Evolutionary conservation across 2,797 vertebrate genomes (phyloP).

Genomic region (Oophaga sylvatica): DNA sequence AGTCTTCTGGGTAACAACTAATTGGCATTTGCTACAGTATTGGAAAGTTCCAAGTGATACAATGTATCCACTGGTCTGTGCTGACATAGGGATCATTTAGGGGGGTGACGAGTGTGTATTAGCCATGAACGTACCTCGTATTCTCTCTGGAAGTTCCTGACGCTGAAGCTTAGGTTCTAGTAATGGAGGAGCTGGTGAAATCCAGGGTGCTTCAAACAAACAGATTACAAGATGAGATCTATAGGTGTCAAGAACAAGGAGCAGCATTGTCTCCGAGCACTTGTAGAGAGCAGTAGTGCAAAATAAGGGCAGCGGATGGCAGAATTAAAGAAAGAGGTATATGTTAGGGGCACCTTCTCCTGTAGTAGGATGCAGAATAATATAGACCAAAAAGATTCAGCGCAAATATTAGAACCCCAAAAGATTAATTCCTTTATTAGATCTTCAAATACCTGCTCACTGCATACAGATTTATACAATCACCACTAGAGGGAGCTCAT

Average conservation of each 20-base stretch:
- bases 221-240: background rate
- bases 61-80: background rate
- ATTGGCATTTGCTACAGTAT: background rate
- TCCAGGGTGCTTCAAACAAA: slow-evolving; percentile 59
- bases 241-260: slow-evolving; percentile 17
- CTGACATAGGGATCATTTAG: background rate
- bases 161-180: slow-evolving; percentile 60
- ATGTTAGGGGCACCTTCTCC: background rate
- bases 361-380: background rate
- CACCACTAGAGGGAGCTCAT: background rate
- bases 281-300: background rate
- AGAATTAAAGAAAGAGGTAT: background rate
- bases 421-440: no score
- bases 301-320: background rate
- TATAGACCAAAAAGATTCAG: no score
- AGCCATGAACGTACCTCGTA: slow-evolving; percentile 67
- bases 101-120: background rate
- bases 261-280: background rate
- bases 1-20: background rate
- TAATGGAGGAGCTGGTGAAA: slow-evolving; percentile 52
- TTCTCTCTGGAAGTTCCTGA: slow-evolving; percentile 63
- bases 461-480: background rate
- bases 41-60: background rate
- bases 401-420: no score
- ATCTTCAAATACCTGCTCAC: background rate